phyloP scores from a whole-genome alignment of 2,888 invertebrate species.

The Odontothrips loti region DNA sequence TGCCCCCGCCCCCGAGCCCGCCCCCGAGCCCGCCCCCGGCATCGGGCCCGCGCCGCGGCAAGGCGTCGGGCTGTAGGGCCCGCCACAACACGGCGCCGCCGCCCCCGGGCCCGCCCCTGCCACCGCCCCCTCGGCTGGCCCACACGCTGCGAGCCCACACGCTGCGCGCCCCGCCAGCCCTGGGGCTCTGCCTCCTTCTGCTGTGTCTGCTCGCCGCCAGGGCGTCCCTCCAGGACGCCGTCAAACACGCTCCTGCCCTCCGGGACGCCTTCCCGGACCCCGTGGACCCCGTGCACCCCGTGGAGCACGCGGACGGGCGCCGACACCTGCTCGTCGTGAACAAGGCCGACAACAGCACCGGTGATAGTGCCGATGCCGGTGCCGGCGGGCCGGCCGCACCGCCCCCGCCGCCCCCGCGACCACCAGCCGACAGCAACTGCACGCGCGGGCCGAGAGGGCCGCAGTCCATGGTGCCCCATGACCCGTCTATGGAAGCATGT shows the following conservation, averaged over 20 bases:
- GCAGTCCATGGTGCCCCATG: slow-evolving; percentile 15
- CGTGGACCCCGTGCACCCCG: neutral
- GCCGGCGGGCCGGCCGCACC: neutral
- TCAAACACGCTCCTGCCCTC: neutral
- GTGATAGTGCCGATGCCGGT: neutral
- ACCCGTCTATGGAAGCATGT: slow-evolving; percentile 7
- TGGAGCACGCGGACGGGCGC: neutral
- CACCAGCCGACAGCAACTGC: neutral
- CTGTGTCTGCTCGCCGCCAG: neutral
- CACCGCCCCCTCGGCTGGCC: neutral
- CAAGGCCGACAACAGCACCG: neutral
- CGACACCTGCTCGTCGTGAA: neutral
- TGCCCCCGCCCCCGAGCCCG: slow-evolving; percentile 4
- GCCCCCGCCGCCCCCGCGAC: neutral
- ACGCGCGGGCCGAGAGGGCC: neutral
- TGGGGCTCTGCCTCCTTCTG: neutral
- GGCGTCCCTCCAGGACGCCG: slow-evolving; percentile 9
- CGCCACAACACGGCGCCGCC: slow-evolving; percentile 23
- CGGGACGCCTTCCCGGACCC: neutral
- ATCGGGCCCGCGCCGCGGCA: slow-evolving; percentile 16
- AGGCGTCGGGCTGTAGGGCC: slow-evolving; percentile 21
- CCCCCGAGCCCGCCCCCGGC: neutral
- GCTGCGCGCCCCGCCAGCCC: neutral
- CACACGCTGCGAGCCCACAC: neutral
- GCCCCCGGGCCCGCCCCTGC: slow-evolving; percentile 19